phyloP scores from a whole-genome alignment of 2,888 invertebrate species.

The Drosophila tanythrix region DNA sequence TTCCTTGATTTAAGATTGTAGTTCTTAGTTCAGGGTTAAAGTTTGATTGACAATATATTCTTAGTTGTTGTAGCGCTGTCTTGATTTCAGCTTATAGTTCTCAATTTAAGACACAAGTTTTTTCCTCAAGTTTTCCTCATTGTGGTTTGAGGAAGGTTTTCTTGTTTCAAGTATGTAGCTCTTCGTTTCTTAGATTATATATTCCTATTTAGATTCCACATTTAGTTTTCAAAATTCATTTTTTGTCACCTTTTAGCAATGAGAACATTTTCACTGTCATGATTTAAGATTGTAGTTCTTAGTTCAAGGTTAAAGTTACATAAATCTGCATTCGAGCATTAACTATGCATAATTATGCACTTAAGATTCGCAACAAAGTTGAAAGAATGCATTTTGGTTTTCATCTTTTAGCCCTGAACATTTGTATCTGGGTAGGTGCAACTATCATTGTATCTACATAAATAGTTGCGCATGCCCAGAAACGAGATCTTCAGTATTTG shows the following conservation, averaged over 20 bases:
- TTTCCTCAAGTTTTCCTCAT: too few species aligned
- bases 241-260: too few species aligned
- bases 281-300: background rate
- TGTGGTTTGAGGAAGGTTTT: background rate
- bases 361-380: background rate
- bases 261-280: background rate
- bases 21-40: background rate
- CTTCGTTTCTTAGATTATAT: background rate
- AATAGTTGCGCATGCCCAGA: slow-evolving; percentile 18
- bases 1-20: background rate
- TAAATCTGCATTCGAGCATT: background rate
- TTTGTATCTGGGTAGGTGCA: background rate
- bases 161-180: background rate
- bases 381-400: background rate
- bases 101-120: background rate
- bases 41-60: too few species aligned
- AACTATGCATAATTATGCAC: too few species aligned
- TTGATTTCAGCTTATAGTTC: background rate
- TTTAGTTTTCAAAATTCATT: background rate
- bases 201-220: background rate
- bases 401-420: background rate
- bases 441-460: slow-evolving; percentile 11
- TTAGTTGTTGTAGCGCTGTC: too few species aligned
- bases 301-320: too few species aligned
- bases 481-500: slow-evolving; percentile 46